Base-by-base conservation (phyloP, 2,113 vertebrate genomes). In the Engraulis encrasicolus region DNA sequence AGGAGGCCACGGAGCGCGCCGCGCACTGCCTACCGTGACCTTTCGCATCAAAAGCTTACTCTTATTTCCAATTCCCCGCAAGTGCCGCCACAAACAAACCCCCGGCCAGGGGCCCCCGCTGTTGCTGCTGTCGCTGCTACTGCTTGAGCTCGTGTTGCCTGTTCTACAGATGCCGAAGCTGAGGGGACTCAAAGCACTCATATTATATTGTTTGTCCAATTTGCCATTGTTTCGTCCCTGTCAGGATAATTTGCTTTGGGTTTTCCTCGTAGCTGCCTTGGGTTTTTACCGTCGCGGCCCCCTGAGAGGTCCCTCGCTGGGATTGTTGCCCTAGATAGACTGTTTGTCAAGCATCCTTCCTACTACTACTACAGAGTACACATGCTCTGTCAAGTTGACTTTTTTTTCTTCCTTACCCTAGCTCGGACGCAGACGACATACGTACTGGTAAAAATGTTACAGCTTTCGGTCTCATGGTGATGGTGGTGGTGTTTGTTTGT, bases 201-300 rank as follows among this genome's bases (percentile, higher is more conserved):
- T 94, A 95, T 95, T 94, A 95, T 94, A 94, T 95, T 93, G 95
- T 95, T 95, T 95, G 94, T 95, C 94, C 94, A 95, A 94, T 95
- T 94, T 94, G 92, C 93, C 93, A 94, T 94, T 94, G 94, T 96
- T 96, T 96, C 94, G 94, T 94, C 93, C 94, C 92, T 94, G 94
- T 94, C 94, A 94, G 90, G 93, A 92, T 95, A 95, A 95, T 96
- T 95, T 95, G 94, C 94, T 95, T 93, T 94, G 92, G 92, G 94
- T 94, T 95, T 90, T 90, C 90, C 89, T 87, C 91, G 92, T 90
- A 93, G 93, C 92, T n/a, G 93, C 91, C 93, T 94, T 89, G 93
- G 93, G 93, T 91, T 92, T 95, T 94, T n/a, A n/a, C n/a, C n/a
- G 84, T 84, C 87, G 83, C 40, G 84, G 83, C 87, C 88, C 93